phyloP scores from a whole-genome alignment of 2,113 vertebrate species.

The Scomber japonicus region DNA sequence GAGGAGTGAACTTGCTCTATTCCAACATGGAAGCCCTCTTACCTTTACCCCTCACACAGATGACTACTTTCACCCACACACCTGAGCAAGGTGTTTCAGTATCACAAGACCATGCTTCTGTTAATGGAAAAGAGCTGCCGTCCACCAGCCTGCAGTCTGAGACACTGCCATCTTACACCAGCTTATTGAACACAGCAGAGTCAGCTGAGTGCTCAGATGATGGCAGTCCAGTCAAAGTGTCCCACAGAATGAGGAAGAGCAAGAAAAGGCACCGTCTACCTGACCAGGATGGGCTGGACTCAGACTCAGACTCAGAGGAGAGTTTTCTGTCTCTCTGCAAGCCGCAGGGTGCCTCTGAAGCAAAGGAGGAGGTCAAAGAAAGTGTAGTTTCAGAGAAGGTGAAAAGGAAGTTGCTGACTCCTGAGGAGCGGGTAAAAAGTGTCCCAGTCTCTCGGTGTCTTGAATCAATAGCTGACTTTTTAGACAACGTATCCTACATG shows the following conservation, averaged over 20 bases:
- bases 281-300: conserved; percentile 65
- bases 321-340: conserved; percentile 75
- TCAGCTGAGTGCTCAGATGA: conserved; percentile 66
- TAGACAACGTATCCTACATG: conserved; percentile 92
- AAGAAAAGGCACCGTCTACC: conserved; percentile 49
- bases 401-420: conserved; percentile 67
- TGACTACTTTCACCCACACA: conserved; percentile 71
- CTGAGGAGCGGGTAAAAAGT: conserved; percentile 74
- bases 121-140: conserved; percentile 9
- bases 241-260: conserved; percentile 84
- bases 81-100: background rate
- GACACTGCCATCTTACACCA: conserved; percentile 11
- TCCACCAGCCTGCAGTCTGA: background rate
- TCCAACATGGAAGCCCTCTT: conserved; percentile 92
- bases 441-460: conserved; percentile 87
- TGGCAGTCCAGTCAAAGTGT: conserved; percentile 83
- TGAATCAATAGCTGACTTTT: conserved; percentile 89
- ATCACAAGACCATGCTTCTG: conserved; percentile 5
- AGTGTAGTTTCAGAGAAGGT: conserved; percentile 12
- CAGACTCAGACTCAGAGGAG: conserved; percentile 83
- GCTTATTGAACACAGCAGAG: conserved; percentile 19
- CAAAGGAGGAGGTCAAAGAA: conserved; percentile 17
- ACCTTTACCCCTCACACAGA: conserved; percentile 85
- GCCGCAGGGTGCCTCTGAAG: background rate
- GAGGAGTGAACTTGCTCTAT: conserved; percentile 88